phyloP scores from a whole-genome alignment of 2,797 vertebrate species.

The Enteromius argenteus region DNA sequence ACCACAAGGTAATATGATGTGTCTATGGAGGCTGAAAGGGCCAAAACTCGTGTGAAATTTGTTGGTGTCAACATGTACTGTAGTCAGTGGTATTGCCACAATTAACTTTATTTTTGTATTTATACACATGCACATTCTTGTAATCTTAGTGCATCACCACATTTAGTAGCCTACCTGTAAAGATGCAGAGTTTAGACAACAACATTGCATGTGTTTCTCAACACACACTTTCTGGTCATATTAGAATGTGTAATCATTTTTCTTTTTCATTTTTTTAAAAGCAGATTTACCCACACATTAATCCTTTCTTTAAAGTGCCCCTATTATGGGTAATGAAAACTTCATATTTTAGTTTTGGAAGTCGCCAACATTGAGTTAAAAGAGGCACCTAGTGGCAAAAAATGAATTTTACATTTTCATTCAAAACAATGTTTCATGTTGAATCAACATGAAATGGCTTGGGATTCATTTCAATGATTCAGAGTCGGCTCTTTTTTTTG shows the following conservation, averaged over 20 bases:
- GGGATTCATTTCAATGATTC: too few species aligned
- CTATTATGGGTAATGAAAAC: too few species aligned
- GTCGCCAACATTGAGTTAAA: too few species aligned
- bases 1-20: neutral
- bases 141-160: neutral
- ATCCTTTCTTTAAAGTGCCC: neutral
- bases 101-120: neutral
- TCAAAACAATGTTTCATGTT: too few species aligned
- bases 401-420: too few species aligned
- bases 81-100: neutral
- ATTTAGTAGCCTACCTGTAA: neutral
- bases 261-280: too few species aligned
- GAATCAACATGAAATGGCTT: too few species aligned
- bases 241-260: neutral
- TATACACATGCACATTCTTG: neutral
- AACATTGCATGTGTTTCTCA: too few species aligned
- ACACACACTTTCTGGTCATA: neutral
- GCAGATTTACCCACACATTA: neutral
- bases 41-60: neutral
- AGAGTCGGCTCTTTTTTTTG: too few species aligned
- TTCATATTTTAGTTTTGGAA: too few species aligned
- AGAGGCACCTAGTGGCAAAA: too few species aligned
- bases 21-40: neutral
- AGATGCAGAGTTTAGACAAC: neutral
- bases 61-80: neutral